Percentiles rank a stretch among this genome's conserved stretches.
Evolutionary conservation across 2,797 vertebrate species (phyloP).

Genomic region (Onychomys arenicola): DNA sequence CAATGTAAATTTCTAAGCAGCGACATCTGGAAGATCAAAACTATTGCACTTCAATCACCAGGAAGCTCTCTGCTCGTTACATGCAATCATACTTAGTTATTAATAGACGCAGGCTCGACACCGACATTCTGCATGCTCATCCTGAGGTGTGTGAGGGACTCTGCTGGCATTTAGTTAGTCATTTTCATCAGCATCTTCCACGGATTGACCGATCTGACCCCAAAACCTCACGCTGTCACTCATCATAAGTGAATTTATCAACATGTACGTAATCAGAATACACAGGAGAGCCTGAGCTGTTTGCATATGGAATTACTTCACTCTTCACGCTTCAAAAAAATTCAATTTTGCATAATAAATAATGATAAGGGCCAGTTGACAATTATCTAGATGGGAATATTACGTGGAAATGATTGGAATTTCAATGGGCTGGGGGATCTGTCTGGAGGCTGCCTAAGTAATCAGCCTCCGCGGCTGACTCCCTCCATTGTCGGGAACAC

Average conservation of each 20-base stretch:
- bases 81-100: slow-evolving; percentile 90
- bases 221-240: slow-evolving; percentile 94
- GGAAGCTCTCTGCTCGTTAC: slow-evolving; percentile 91
- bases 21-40: slow-evolving; percentile 91
- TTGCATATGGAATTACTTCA: slow-evolving; percentile 95
- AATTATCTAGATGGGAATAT: slow-evolving; percentile 94
- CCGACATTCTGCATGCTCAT: slow-evolving; percentile 92
- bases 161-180: slow-evolving; percentile 92
- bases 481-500: slow-evolving; percentile 84
- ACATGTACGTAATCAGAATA: slow-evolving; percentile 90
- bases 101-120: slow-evolving; percentile 89
- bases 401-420: slow-evolving; percentile 86
- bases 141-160: slow-evolving; percentile 91
- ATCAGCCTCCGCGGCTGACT: slow-evolving; percentile 80
- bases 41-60: slow-evolving; percentile 90
- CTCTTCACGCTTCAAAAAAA: slow-evolving; percentile 90
- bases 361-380: slow-evolving; percentile 93
- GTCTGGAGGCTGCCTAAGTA: slow-evolving; percentile 85
- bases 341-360: slow-evolving; percentile 95
- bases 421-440: slow-evolving; percentile 84
- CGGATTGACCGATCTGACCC: slow-evolving; percentile 91
- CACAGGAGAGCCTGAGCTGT: slow-evolving; percentile 92
- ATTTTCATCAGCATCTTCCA: slow-evolving; percentile 92
- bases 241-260: slow-evolving; percentile 96
- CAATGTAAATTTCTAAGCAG: slow-evolving; percentile 88